Base-by-base conservation (phyloP, 92 coral and sea anemone genomes). In the Porites lobata region DNA sequence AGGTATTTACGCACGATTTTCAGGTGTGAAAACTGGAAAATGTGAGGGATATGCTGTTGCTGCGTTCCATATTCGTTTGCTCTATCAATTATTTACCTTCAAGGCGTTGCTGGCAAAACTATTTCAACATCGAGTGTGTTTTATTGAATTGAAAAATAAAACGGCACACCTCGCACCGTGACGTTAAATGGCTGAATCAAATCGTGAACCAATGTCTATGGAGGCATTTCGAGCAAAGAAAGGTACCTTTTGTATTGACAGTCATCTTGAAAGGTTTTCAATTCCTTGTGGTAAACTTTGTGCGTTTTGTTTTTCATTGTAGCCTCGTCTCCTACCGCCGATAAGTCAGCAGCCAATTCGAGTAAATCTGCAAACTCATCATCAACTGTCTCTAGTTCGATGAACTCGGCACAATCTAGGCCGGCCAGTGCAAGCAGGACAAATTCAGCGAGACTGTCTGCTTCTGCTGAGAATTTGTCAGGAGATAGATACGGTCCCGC, bases 161-260 rank as follows among this genome's bases (percentile, higher is more conserved):
- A 69, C 92, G 98, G 87, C 96, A 95, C 98, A 91, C 98, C 98
- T 95, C 89, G 76, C 80, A 50, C 29, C 67, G 85, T 58, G 63
- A 47, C 73, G 50, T 65, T 62, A 57, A 66, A 95, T 95, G 98
- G 96, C 98, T 82, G 98, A 95, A 70, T 77, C 93, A 68, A 91
- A 93, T 75, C 90, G 82, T 47, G 77, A 72, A 80, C 84, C 98
- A 32, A 91, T 85, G 94, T 85, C 96, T 72, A 68, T 86, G 77
- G 93, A 91, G n/a, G 91, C 88, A 59, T 93, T 86, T 81, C 93
- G 94, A 53, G 93, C 94, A 20, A 95, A 95, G 87, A 94, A 89
- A 91, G 96, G 98, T 95, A 89, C 29, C 26, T 51, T 12, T 84
- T 76, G 43, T 76, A 11, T 71, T 22, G 18, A 43, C 51, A 68